Base-by-base conservation (phyloP, 2,113 vertebrate species). In the Lepisosteus oculatus region DNA sequence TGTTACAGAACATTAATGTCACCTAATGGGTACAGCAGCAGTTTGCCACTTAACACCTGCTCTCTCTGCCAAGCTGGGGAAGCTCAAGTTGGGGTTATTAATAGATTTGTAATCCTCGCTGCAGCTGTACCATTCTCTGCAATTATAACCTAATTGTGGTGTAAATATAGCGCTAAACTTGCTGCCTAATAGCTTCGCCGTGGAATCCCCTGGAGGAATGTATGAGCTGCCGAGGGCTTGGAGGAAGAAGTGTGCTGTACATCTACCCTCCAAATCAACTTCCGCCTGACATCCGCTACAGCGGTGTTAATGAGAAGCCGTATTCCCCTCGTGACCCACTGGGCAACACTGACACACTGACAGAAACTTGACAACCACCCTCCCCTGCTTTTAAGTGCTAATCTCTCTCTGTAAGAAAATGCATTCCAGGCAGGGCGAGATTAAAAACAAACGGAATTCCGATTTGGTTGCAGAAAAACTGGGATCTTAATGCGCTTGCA, bases 41-140 rank as follows among this genome's bases (percentile, higher is more conserved):
- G 56, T 59, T 13, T 59, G 11, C 8, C 56, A 59, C n/a, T 14
- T 59, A n/a, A 51, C 47, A 51, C 5, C 5, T 9, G 5, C 47
- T 51, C 47, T 51, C 5, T 51, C 5, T 51, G 47, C 47, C 7
- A 59, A 6, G 12, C 8, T 59, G 13, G 56, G n/a, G 56, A 6
- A 59, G 3, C 56, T 59, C 56, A 59, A 3, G 11, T 59, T 59
- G 7, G 13, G 7, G 7, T 59, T 59, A 59, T 59, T 59, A 59
- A 59, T 59, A 59, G 56, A 59, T 59, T 59, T 59, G 13, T 59
- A 59, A 59, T 59, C 56, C 56, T 59, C 12, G n/a, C 12, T 59
- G 11, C 56, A 12, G 11, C 56, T 59, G 8, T 12, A 59, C 56
- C 56, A 11, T 59, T 59, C 56, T 59, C n/a, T 59, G 56, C 56